Conservation (phyloP, 2,888 invertebrate species). For the Griposia aprilina region DNA sequence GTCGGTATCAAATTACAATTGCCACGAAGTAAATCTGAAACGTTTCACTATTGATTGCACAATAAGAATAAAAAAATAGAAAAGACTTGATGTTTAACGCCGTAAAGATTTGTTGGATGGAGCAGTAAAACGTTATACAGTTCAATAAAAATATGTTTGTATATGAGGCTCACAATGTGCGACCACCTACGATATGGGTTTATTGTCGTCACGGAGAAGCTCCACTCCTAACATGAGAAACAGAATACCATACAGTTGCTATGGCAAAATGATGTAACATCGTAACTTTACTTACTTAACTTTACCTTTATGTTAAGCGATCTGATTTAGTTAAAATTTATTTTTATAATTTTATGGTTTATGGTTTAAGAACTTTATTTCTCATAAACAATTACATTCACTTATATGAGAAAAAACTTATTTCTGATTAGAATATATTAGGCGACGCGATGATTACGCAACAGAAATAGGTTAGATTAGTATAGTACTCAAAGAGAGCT, state of each 20-base stretch:
- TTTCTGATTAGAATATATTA: no score
- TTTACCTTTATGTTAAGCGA: constrained; percentile 28
- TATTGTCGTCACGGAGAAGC: constrained; percentile 78
- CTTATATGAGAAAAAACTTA: no score
- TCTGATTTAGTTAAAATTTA: constrained; percentile 49
- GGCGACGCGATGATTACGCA: no score
- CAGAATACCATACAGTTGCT: constrained; percentile 67
- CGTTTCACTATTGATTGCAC: constrained; percentile 74
- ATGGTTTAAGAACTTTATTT: no score
- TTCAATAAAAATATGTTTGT: constrained; percentile 85
- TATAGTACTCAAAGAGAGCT: no score
- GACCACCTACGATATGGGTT: constrained; percentile 83
- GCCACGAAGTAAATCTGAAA: constrained; percentile 70
- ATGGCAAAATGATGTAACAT: constrained; percentile 57
- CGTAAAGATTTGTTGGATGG: constrained; percentile 80
- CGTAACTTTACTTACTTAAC: constrained; percentile 45
- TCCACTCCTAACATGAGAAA: constrained; percentile 75
- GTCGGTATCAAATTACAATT: constrained; percentile 65
- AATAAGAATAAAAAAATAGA: no score
- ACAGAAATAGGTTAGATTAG: no score
- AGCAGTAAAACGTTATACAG: constrained; percentile 84
- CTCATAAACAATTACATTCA: no score
- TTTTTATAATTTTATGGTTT: constrained; percentile 49
- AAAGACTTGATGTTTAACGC: constrained; percentile 74
- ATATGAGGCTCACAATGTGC: constrained; percentile 80